Conservation (phyloP, 2,113 vertebrate genomes). For the Polypterus senegalus region DNA sequence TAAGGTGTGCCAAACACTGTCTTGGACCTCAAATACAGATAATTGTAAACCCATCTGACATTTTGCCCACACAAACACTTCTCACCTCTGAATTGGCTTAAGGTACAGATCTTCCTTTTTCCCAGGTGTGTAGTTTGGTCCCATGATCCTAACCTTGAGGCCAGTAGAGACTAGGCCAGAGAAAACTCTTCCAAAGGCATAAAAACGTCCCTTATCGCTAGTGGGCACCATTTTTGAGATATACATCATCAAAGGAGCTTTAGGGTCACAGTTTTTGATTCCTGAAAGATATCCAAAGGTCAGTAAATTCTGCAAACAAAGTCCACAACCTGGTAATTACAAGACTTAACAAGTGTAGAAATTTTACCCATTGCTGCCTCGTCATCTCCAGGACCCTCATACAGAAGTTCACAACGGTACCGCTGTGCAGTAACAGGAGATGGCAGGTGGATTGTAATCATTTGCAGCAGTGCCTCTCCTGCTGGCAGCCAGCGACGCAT, state of each 20-base stretch:
- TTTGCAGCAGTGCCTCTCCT: slow-evolving; percentile 85
- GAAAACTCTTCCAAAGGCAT: slow-evolving; percentile 88
- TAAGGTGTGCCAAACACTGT: too few relatives aligned
- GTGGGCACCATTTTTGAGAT: slow-evolving; percentile 98
- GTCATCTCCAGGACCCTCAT: slow-evolving; percentile 83
- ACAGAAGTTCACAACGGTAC: slow-evolving; percentile 89
- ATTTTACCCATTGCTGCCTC: slow-evolving; percentile 81
- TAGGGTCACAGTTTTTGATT: slow-evolving; percentile 90
- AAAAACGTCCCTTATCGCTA: slow-evolving; percentile 86
- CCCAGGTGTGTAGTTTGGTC: slow-evolving; percentile 84
- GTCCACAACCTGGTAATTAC: too few relatives aligned
- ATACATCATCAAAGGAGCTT: slow-evolving; percentile 91
- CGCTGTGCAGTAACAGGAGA: slow-evolving; percentile 90
- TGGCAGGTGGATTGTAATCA: slow-evolving; percentile 95
- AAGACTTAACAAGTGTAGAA: too few relatives aligned
- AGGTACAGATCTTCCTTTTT: slow-evolving; percentile 91
- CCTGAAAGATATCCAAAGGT: slow-evolving; percentile 29
- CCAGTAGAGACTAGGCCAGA: slow-evolving; percentile 80
- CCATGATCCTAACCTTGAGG: slow-evolving; percentile 89
- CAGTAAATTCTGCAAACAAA: too few relatives aligned
- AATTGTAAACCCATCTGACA: too few relatives aligned
- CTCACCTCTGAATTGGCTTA: slow-evolving; percentile 90
- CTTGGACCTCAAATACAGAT: too few relatives aligned
- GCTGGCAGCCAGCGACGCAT: slow-evolving; percentile 93
- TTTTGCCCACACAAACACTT: too few relatives aligned